Conservation (phyloP, 2,797 vertebrate genomes). For the Carapus acus region DNA sequence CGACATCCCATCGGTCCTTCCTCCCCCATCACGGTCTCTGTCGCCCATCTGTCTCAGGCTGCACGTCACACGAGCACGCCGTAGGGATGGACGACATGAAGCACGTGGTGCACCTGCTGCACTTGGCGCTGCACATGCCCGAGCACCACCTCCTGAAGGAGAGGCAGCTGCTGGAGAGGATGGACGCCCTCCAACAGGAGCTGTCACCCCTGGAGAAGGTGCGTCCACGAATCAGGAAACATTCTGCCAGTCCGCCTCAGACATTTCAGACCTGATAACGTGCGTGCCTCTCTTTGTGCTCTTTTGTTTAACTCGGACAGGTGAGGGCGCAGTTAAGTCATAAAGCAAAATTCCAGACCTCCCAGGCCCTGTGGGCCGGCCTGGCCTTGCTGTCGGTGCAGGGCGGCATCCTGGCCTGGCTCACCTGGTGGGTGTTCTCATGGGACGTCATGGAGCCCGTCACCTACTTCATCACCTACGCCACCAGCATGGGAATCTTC, state of each 20-base stretch:
- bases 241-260: slow-evolving; percentile 7
- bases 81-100: slow-evolving; percentile 75
- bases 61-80: slow-evolving; percentile 59
- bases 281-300: not conserved
- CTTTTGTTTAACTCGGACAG: slow-evolving; percentile 63
- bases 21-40: not conserved
- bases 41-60: slow-evolving; percentile 55
- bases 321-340: slow-evolving; percentile 73
- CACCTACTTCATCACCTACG: slow-evolving; percentile 90
- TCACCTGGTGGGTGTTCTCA: slow-evolving; percentile 97
- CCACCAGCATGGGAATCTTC: slow-evolving; percentile 85
- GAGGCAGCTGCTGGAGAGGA: slow-evolving; percentile 73
- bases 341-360: slow-evolving; percentile 70
- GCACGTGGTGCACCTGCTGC: slow-evolving; percentile 80
- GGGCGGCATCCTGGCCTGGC: slow-evolving; percentile 88
- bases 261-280: slow-evolving; percentile 1
- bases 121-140: slow-evolving; percentile 77
- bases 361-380: slow-evolving; percentile 78
- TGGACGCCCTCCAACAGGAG: slow-evolving; percentile 80
- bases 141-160: slow-evolving; percentile 80
- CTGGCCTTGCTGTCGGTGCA: slow-evolving; percentile 86
- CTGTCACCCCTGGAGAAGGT: slow-evolving; percentile 89
- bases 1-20: no score
- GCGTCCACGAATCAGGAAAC: no score
- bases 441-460: slow-evolving; percentile 98